phyloP scores from a whole-genome alignment of 2,797 vertebrate species.

The Rhinatrema bivittatum region DNA sequence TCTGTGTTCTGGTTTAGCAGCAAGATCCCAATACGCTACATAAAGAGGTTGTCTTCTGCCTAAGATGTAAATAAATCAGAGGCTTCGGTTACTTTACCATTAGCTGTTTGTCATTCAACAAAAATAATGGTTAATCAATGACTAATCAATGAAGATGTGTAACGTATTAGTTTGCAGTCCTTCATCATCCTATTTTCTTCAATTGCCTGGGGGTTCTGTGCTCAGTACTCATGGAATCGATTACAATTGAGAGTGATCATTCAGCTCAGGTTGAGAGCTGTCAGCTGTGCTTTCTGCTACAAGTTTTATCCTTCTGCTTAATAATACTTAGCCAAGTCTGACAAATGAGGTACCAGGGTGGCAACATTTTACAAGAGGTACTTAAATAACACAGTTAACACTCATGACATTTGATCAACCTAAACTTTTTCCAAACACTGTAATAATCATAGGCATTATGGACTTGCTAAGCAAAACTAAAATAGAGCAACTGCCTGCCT shows the following conservation, averaged over 20 bases:
- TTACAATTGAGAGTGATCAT: conserved; percentile 77
- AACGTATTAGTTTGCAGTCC: conserved; percentile 74
- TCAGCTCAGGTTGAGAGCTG: conserved; percentile 71
- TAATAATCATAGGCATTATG: conserved; percentile 68
- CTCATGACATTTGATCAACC: conserved; percentile 61
- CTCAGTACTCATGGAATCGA: conserved; percentile 75
- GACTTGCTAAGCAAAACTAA: conserved; percentile 61
- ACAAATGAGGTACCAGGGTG: conserved; percentile 40
- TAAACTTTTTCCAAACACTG: conserved; percentile 68
- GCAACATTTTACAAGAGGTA: conserved; percentile 48
- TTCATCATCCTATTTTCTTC: conserved; percentile 73
- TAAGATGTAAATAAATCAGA: conserved; percentile 75
- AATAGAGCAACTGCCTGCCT: conserved; percentile 56
- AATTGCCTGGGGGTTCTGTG: conserved; percentile 67
- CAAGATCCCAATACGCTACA: conserved; percentile 51
- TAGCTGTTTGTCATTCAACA: conserved; percentile 76
- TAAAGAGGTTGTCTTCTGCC: conserved; percentile 61
- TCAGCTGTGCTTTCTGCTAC: conserved; percentile 57
- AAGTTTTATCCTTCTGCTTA: conserved; percentile 48
- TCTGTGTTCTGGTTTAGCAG: conserved; percentile 23
- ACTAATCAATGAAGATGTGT: conserved; percentile 74
- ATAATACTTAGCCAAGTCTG: conserved; percentile 57
- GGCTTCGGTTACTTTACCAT: conserved; percentile 69
- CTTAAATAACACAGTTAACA: conserved; percentile 60
- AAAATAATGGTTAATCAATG: conserved; percentile 78